Evolutionary conservation across 2,113 vertebrate species (phyloP), one percentile per base, ranked within the genome.

Genomic region (Alces alces): DNA sequence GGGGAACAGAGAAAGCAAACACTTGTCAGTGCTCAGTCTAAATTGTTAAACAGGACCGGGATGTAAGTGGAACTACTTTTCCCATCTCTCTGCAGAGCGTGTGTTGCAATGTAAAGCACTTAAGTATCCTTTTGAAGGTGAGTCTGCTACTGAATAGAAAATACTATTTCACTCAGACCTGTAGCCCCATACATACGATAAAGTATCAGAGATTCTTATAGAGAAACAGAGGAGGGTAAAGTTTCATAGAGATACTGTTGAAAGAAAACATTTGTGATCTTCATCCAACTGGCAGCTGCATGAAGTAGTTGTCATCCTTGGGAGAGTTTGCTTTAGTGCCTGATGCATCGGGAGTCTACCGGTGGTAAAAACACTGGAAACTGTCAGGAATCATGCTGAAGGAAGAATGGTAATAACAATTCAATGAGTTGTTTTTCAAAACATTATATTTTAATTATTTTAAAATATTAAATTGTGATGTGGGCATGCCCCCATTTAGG

Each of bases 61-160:
- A 61, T 78, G 28, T 33, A 93, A 85, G 84, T 54, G 36, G 70
- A 21, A 14, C 25, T 64, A 23, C 47, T 86, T 89, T 90, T 39
- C 30, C 17, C 33, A 16, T 43, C 60, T 76, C 43, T 64, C 27
- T 91, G 17, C 28, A 2, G 21, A 88, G 19, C 55, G 33, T 21
- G 14, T 61, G 47, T 39, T 88, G 33, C 25, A 73, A 36, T 12
- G 17, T 70, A 70, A 84, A 96, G 50, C 28, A 89, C 36, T 84
- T 17, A 86, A 80, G 92, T 45, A 45, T 30, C 10, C 70, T 91
- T 91, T 66, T 43, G 12, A 95, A 95, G 64, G 58, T 84, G 57
- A 85, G 78, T 76, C 30, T 83, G 14, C 87, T 94, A 36, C 92
- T 94, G 70, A 96, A 90, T 33, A 30, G 89, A 85, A 93, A 96